phyloP scores from a whole-genome alignment of 2,113 vertebrate species.

The Monopterus albus region DNA sequence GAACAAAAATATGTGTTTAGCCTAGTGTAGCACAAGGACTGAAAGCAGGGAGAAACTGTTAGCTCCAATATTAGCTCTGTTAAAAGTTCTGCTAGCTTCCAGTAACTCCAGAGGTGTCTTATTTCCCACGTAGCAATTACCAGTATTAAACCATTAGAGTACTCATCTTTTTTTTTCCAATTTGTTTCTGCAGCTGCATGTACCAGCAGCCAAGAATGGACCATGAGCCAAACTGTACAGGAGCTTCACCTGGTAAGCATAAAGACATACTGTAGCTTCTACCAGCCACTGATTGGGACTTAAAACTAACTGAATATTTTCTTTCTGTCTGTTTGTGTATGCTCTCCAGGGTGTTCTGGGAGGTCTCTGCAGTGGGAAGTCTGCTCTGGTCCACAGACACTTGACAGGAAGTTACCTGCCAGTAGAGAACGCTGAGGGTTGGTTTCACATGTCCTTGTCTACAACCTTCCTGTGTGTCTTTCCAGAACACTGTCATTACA shows the following conservation, averaged over 20 bases:
- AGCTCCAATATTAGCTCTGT: neutral
- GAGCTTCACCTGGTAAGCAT: constrained; percentile 92
- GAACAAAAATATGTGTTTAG: neutral
- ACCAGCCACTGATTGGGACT: neutral
- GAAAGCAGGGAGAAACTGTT: neutral
- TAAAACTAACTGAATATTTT: neutral
- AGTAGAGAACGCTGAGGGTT: constrained; percentile 91
- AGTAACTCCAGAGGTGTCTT: neutral
- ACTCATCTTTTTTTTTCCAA: neutral
- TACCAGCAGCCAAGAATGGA: constrained; percentile 97
- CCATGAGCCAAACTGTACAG: constrained; percentile 88
- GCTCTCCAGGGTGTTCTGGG: constrained; percentile 89
- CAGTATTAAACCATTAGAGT: neutral
- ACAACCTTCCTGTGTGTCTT: neutral
- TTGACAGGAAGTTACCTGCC: constrained; percentile 93
- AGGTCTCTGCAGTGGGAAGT: constrained; percentile 90
- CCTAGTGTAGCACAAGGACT: neutral
- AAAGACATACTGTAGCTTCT: neutral
- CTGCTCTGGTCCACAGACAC: constrained; percentile 92
- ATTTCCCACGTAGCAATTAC: neutral
- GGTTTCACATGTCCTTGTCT: constrained; percentile 25
- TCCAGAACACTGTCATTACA: neutral
- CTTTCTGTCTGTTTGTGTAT: neutral
- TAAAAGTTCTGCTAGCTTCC: too few relatives aligned
- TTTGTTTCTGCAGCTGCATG: constrained; percentile 83